These are phyloP conservation scores for Montipora foliosa DNA, from an alignment of 64 coral and sea anemone species.

Conservation along the genomic window DNA sequence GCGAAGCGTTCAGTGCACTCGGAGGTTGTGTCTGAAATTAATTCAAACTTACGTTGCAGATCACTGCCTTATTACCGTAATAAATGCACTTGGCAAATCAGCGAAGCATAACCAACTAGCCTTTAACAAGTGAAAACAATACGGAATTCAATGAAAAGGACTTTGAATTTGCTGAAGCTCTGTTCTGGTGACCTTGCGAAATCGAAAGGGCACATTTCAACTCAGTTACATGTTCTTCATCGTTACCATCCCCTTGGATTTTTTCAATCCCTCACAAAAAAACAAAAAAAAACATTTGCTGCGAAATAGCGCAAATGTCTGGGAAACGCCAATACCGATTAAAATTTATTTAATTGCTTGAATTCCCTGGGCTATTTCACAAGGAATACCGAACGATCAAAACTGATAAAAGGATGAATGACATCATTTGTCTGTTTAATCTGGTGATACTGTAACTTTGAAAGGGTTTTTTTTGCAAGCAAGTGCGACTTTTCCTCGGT, in stretches of 20 bases:
- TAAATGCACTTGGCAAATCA: slow-evolving; percentile 57
- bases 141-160: slow-evolving; percentile 26
- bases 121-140: slow-evolving; percentile 18
- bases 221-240: neutral
- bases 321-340: neutral
- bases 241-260: neutral
- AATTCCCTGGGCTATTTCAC: slow-evolving; percentile 25
- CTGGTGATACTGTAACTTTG: neutral
- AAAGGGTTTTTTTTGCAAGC: neutral
- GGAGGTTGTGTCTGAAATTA: slow-evolving; percentile 42
- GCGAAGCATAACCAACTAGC: slow-evolving; percentile 11
- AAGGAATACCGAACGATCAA: slow-evolving; percentile 13
- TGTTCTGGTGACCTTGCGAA: slow-evolving; percentile 9
- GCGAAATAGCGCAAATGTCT: neutral
- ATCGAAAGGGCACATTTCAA: neutral
- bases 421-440: neutral
- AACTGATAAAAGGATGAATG: neutral
- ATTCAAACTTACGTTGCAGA: slow-evolving; percentile 54
- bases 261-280: neutral
- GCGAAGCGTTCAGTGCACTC: neutral
- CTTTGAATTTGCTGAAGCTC: neutral
- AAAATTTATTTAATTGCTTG: slow-evolving; percentile 6
- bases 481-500: neutral
- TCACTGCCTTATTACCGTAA: slow-evolving; percentile 57
- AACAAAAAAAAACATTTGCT: neutral